Conservation (phyloP, 2,888 invertebrate genomes). For the Gibbula magus region DNA sequence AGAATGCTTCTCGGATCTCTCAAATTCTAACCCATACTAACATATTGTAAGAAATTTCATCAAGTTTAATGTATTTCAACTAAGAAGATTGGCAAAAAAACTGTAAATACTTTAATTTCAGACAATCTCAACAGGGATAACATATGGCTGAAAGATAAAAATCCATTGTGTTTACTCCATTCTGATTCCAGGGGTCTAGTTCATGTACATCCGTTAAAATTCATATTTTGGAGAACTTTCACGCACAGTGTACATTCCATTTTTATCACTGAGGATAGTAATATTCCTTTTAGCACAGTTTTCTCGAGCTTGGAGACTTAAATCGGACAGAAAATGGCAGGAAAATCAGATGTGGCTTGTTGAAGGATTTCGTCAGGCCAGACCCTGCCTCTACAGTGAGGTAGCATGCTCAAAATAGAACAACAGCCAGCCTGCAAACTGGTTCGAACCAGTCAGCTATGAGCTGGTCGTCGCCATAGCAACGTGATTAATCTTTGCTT, state of each 20-base stretch:
- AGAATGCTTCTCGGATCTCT: too few species aligned
- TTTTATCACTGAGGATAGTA: not conserved
- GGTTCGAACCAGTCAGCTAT: conserved; percentile 23
- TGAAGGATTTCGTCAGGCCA: not conserved
- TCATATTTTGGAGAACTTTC: conserved; percentile 1
- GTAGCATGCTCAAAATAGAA: not conserved
- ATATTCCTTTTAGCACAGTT: not conserved
- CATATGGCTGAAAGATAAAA: not conserved
- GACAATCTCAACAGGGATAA: too few species aligned
- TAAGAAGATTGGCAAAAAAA: too few species aligned
- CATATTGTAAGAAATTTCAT: too few species aligned
- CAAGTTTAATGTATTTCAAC: too few species aligned
- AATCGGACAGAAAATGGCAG: not conserved
- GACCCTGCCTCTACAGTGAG: not conserved
- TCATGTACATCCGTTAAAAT: not conserved
- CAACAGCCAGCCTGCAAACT: conserved; percentile 20
- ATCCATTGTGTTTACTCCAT: conserved; percentile 2
- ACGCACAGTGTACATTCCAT: conserved; percentile 5
- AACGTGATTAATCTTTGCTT: conserved; percentile 37
- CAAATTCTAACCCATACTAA: too few species aligned
- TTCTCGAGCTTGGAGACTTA: not conserved
- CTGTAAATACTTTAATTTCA: too few species aligned
- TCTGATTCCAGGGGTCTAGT: not conserved
- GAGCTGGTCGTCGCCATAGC: conserved; percentile 38
- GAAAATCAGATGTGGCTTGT: not conserved